These are phyloP conservation scores for Synaphobranchus kaupii DNA, from an alignment of 2,797 vertebrate species.

Conservation along the genomic window DNA sequence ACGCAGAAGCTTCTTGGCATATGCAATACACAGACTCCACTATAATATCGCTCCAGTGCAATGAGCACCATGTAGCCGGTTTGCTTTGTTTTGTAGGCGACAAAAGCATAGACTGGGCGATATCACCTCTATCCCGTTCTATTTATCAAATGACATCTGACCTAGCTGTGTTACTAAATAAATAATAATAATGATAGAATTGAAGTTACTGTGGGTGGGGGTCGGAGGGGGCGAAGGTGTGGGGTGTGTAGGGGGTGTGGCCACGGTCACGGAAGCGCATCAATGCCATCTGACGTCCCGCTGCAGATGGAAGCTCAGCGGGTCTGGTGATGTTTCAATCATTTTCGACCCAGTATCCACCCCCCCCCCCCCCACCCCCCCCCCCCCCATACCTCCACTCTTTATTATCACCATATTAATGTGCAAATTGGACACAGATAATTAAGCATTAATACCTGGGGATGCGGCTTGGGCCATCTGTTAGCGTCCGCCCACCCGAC, in stretches of 20 bases:
- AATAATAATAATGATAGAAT: background rate
- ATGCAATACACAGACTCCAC: background rate
- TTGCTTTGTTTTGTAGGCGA: background rate
- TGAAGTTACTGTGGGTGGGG: background rate
- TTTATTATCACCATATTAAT: conserved; percentile 58
- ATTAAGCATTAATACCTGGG: conserved; percentile 73
- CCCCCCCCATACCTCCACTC: conserved; percentile 42
- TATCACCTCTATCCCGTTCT: conserved; percentile 27
- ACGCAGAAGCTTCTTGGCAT: background rate
- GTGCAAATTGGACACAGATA: conserved; percentile 75
- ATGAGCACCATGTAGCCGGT: background rate
- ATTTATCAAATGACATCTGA: conserved; percentile 29
- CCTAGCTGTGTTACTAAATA: conserved; percentile 22
- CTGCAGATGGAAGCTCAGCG: background rate
- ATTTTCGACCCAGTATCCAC: background rate
- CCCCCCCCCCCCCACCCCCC: background rate
- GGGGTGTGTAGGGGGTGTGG: background rate
- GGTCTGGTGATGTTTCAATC: conserved; percentile 32
- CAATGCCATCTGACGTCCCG: background rate
- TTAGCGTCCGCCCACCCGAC: conserved; percentile 66
- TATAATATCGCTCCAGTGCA: background rate
- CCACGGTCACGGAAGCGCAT: background rate
- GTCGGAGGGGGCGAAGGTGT: background rate
- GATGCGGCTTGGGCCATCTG: conserved; percentile 67
- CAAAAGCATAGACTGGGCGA: conserved; percentile 11